Evolutionary conservation across 2,113 vertebrate species (phyloP).

Genomic region (Delphinapterus leucas): DNA sequence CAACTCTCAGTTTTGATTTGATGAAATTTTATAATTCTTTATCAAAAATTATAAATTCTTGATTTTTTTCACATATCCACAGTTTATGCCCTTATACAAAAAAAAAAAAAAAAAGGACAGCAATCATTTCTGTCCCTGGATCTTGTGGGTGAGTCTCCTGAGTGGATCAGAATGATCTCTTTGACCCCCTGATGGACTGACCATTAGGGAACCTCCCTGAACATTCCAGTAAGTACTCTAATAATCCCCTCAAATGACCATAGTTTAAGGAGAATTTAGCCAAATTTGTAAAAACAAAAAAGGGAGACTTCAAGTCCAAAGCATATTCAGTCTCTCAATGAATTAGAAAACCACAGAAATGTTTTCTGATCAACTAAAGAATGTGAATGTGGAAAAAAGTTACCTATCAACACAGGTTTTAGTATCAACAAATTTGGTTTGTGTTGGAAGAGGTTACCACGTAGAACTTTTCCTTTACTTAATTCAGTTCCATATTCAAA

Average conservation of each 20-base stretch:
- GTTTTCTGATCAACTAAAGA: not conserved
- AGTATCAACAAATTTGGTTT: not conserved
- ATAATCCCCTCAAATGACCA: not conserved
- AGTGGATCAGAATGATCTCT: not conserved
- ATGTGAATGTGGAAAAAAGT: not conserved
- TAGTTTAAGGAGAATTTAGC: not conserved
- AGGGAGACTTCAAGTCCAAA: not conserved
- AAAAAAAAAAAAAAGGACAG: not conserved
- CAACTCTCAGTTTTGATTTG: not conserved
- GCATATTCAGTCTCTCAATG: not conserved
- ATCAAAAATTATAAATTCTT: not conserved
- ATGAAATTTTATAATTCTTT: not conserved
- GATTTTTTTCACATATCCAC: not conserved
- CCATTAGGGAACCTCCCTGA: not conserved
- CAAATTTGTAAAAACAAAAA: not conserved
- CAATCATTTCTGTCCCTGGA: not conserved
- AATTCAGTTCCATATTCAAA: slow-evolving; percentile 23
- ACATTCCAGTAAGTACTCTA: not conserved
- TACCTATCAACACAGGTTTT: not conserved
- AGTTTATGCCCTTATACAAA: not conserved
- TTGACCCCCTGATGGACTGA: not conserved
- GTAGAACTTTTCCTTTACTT: not conserved
- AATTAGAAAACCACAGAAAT: not conserved
- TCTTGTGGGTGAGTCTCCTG: not conserved
- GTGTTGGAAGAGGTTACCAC: not conserved